Conservation (phyloP, 2,888 invertebrate genomes). For the Leptogaster cylindrica region DNA sequence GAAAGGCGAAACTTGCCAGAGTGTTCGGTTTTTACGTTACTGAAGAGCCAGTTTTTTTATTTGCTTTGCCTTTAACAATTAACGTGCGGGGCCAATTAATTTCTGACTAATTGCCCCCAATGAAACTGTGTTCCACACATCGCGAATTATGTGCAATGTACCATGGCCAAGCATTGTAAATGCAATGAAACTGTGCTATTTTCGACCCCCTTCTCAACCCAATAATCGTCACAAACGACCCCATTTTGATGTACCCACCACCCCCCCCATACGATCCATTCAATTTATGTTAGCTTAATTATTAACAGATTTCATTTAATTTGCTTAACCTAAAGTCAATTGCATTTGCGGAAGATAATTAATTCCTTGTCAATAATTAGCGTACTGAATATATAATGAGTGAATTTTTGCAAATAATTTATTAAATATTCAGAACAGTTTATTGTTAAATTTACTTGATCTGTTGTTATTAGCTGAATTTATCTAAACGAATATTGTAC, state of each 20-base stretch:
- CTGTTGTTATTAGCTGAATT: no score
- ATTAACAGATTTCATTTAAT: conserved; percentile 29
- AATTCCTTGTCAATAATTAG: conserved; percentile 18
- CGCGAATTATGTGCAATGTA: neutral
- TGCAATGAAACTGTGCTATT: neutral
- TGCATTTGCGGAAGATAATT: neutral
- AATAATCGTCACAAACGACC: neutral
- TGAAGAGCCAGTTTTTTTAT: conserved; percentile 25
- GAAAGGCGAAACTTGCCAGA: conserved; percentile 19
- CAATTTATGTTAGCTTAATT: conserved; percentile 10
- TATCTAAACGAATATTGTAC: no score
- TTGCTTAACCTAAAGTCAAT: conserved; percentile 7
- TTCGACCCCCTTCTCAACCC: neutral
- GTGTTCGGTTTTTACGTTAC: conserved; percentile 14
- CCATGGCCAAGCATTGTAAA: neutral
- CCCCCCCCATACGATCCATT: neutral
- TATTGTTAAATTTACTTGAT: no score
- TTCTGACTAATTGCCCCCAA: conserved; percentile 35
- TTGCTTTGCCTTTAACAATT: conserved; percentile 29
- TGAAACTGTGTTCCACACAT: neutral
- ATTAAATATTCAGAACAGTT: no score
- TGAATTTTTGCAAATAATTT: neutral
- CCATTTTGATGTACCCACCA: neutral
- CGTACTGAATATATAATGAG: conserved; percentile 4
- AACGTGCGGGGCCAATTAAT: conserved; percentile 31